These are phyloP conservation scores for Melanotaenia nigrans DNA, from an alignment of 2,797 vertebrate genomes.

Conservation along the genomic window DNA sequence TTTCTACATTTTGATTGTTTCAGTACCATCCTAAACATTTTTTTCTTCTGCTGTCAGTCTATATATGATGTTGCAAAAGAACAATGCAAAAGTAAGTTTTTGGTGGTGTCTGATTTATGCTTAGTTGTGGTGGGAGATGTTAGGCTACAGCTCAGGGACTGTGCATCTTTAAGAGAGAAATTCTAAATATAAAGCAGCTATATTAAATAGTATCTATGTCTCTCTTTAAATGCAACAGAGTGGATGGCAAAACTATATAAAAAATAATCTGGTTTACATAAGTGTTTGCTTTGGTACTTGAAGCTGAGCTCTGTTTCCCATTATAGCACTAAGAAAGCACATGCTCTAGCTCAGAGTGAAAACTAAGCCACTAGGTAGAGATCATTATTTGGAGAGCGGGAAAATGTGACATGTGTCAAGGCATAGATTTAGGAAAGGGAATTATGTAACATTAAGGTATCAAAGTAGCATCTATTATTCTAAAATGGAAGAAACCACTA, in stretches of 20 bases:
- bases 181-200: background rate
- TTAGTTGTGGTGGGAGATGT: background rate
- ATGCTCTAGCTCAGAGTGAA: background rate
- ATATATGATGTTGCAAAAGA: background rate
- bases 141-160: background rate
- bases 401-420: background rate
- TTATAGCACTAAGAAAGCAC: background rate
- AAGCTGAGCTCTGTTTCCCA: background rate
- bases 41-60: background rate
- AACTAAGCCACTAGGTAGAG: background rate
- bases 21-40: background rate
- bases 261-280: background rate
- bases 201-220: background rate
- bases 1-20: background rate
- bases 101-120: background rate
- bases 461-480: no score
- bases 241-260: background rate
- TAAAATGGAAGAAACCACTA: no score
- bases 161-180: background rate
- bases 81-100: background rate
- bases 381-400: background rate
- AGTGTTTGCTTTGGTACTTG: background rate
- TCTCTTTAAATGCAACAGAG: background rate
- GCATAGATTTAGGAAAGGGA: background rate
- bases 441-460: no score